Evolutionary conservation across 2,888 invertebrate genomes (phyloP).

Genomic region (Crossocerus cetratus): DNA sequence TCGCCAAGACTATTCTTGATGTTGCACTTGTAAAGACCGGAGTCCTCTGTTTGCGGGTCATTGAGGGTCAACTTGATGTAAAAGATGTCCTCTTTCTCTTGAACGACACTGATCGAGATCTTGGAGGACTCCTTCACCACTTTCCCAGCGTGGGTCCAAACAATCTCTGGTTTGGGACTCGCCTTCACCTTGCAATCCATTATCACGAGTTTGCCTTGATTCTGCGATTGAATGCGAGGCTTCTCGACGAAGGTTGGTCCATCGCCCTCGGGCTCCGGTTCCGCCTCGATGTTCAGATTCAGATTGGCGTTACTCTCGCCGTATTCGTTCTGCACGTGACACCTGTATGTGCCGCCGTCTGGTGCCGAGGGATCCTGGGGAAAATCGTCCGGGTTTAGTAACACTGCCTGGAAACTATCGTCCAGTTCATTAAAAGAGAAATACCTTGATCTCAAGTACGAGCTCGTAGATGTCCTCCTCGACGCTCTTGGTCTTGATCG

Average conservation of each 20-base stretch:
- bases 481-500: constrained; percentile 86
- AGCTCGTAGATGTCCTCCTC: constrained; percentile 93
- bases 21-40: constrained; percentile 98
- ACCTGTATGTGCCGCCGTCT: constrained; percentile 93
- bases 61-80: constrained; percentile 91
- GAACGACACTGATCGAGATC: constrained; percentile 85
- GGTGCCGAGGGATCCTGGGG: constrained; percentile 86
- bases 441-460: constrained; percentile 88
- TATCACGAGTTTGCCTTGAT: constrained; percentile 89
- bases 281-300: constrained; percentile 97
- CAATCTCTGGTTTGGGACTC: constrained; percentile 88
- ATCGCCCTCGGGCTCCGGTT: constrained; percentile 94
- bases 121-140: constrained; percentile 89
- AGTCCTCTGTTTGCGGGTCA: constrained; percentile 96
- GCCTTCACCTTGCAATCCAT: constrained; percentile 93
- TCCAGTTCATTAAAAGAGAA: constrained; percentile 9
- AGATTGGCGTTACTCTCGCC: constrained; percentile 98
- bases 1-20: constrained; percentile 97
- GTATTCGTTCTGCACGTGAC: constrained; percentile 95
- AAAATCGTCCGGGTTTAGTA: not conserved
- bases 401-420: not conserved
- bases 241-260: constrained; percentile 96
- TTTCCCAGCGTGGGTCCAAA: constrained; percentile 90
- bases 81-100: constrained; percentile 88
- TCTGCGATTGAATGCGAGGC: constrained; percentile 90